Conservation (phyloP, 2,113 vertebrate species). For the Psittacula cyanocephala region DNA sequence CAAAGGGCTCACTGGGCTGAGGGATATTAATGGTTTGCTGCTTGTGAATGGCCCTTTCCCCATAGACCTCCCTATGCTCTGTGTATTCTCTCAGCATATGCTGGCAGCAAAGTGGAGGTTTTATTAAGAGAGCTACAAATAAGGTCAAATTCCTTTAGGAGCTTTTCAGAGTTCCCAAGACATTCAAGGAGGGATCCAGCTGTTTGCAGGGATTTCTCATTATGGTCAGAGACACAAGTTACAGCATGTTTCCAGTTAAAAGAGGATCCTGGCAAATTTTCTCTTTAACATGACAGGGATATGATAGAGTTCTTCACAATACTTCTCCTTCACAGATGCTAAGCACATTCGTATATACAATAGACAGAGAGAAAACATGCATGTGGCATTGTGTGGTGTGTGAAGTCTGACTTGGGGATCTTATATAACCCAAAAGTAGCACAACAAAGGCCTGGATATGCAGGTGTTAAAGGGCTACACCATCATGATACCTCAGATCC, state of each 20-base stretch:
- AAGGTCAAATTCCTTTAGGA: constrained; percentile 58
- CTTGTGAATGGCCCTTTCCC: constrained; percentile 23
- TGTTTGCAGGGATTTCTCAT: constrained; percentile 41
- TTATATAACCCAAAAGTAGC: neutral
- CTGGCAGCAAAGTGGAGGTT: constrained; percentile 26
- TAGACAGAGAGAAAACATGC: neutral
- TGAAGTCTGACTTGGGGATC: neutral
- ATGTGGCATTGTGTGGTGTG: neutral
- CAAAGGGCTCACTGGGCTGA: constrained; percentile 19
- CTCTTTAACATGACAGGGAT: neutral
- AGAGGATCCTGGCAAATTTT: neutral
- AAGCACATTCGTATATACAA: neutral
- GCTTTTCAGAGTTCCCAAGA: constrained; percentile 41
- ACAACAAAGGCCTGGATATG: neutral
- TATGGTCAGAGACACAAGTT: neutral
- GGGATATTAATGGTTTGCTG: constrained; percentile 18
- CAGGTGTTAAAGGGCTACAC: neutral
- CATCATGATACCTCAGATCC: neutral
- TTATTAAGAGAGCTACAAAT: constrained; percentile 47
- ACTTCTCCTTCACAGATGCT: neutral
- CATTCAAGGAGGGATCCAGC: constrained; percentile 17
- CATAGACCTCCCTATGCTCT: constrained; percentile 7
- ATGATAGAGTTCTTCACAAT: neutral
- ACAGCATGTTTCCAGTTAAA: constrained; percentile 1
- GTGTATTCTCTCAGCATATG: neutral